These are phyloP conservation scores for Pseudochromis fuscus DNA, from an alignment of 2,797 vertebrate species.

Conservation along the genomic window DNA sequence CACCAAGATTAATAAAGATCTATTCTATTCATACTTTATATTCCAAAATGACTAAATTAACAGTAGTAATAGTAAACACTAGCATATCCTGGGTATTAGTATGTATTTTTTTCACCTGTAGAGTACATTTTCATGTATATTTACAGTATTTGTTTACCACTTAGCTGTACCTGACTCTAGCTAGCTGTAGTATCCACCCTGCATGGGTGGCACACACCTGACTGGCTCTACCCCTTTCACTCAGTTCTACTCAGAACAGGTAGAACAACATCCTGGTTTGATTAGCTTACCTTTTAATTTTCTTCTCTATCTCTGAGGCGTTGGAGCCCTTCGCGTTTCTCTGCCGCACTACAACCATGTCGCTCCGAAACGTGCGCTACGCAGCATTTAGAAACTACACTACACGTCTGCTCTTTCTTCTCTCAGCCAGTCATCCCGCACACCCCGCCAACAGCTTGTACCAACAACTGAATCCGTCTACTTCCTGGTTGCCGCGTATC, in stretches of 20 bases:
- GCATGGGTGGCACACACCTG: neutral
- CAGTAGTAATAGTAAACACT: neutral
- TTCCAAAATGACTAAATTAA: too few relatives aligned
- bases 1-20: too few relatives aligned
- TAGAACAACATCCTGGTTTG: neutral
- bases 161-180: neutral
- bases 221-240: neutral
- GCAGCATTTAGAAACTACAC: slow-evolving; percentile 1
- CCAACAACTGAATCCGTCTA: slow-evolving; percentile 18
- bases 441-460: slow-evolving; percentile 43
- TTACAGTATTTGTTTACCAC: neutral
- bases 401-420: neutral
- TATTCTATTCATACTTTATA: too few relatives aligned
- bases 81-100: neutral
- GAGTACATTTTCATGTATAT: neutral
- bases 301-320: slow-evolving; percentile 82
- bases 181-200: neutral
- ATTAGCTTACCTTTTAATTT: slow-evolving; percentile 83
- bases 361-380: neutral
- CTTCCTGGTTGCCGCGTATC: slow-evolving; percentile 67
- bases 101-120: neutral
- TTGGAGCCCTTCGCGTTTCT: slow-evolving; percentile 75
- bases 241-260: neutral
- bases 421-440: slow-evolving; percentile 7
- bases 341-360: slow-evolving; percentile 79